Evolutionary conservation across 2,888 invertebrate genomes (phyloP).

Genomic region (Hofmannophila pseudospretella): DNA sequence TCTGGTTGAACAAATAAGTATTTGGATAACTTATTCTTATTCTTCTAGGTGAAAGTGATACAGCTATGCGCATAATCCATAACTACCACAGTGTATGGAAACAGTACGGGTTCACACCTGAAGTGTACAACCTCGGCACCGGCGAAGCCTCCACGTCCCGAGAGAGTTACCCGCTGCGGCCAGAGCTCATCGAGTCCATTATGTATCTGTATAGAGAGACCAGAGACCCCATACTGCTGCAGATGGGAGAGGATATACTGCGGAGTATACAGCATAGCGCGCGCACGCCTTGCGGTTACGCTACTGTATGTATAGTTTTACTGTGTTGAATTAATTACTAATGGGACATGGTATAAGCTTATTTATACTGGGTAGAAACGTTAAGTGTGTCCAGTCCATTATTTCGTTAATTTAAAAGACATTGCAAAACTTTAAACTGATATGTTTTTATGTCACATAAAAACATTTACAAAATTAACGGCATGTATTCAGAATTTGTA

Average conservation of each 20-base stretch:
- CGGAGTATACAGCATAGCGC: constrained; percentile 96
- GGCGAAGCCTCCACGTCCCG: constrained; percentile 90
- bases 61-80: constrained; percentile 94
- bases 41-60: constrained; percentile 88
- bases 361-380: no score
- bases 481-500: no score
- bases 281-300: constrained; percentile 96
- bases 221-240: constrained; percentile 92
- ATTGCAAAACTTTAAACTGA: no score
- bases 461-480: no score
- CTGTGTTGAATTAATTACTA: no score
- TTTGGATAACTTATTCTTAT: no score
- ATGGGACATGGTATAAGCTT: no score
- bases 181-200: constrained; percentile 97
- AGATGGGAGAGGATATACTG: constrained; percentile 96
- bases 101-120: constrained; percentile 98
- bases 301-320: constrained; percentile 87
- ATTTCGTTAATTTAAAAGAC: no score
- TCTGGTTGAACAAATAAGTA: no score
- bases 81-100: constrained; percentile 98
- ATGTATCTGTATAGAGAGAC: constrained; percentile 98
- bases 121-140: constrained; percentile 96
- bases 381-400: no score
- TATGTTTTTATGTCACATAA: no score
- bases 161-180: constrained; percentile 94